Conservation (phyloP, 2,113 vertebrate species). For the Ceyx cyanopectus region DNA sequence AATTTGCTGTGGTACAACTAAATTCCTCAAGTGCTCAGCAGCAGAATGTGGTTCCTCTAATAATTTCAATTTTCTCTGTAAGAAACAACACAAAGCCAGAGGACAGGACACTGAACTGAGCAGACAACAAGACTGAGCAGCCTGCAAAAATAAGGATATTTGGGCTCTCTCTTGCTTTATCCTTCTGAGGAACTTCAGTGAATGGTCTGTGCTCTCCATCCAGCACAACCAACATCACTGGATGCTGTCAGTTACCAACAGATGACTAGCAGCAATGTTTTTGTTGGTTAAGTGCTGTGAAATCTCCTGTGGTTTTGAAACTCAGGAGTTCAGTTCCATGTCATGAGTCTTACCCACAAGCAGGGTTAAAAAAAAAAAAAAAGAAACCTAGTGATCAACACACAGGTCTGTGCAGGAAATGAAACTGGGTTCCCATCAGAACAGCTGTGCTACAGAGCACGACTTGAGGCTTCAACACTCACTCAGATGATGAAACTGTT, state of each 20-base stretch:
- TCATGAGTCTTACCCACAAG: constrained; percentile 1
- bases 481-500: neutral
- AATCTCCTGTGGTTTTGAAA: neutral
- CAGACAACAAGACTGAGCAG: neutral
- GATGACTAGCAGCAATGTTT: neutral
- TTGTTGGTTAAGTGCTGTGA: neutral
- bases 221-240: accelerated
- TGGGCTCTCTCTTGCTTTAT: neutral
- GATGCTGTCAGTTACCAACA: accelerated
- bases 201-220: neutral
- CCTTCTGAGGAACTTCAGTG: neutral
- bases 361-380: neutral
- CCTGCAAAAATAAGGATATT: neutral
- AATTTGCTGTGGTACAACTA: neutral
- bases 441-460: neutral
- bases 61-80: neutral
- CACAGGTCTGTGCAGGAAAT: constrained; percentile 45
- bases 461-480: neutral
- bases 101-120: neutral
- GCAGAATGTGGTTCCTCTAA: accelerated
- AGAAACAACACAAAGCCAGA: neutral
- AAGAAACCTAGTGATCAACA: neutral
- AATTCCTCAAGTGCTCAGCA: neutral
- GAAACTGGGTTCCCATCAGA: constrained; percentile 34
- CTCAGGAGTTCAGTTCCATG: neutral